Evolutionary conservation across 2,113 vertebrate species (phyloP).

Genomic region (Anolis carolinensis): DNA sequence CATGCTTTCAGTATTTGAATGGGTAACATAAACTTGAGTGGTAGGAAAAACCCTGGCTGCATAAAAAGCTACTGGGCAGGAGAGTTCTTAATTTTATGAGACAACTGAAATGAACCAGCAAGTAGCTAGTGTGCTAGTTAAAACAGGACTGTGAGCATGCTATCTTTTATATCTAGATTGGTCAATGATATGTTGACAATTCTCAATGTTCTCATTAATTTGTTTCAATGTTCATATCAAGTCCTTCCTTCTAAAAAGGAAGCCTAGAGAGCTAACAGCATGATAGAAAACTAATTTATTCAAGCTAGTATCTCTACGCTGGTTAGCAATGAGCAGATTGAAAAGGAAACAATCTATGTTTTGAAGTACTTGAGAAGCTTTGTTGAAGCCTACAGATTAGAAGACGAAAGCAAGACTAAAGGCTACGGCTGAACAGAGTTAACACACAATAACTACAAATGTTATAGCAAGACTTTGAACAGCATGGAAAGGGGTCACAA

Average conservation of each 20-base stretch:
- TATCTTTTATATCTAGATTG: not conserved
- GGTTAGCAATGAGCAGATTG: not conserved
- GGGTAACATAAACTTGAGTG: not conserved
- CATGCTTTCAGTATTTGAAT: not conserved
- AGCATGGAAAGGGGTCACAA: constrained; percentile 14
- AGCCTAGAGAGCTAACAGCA: not conserved
- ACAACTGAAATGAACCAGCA: not conserved
- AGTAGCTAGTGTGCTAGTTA: not conserved
- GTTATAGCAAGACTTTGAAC: not conserved
- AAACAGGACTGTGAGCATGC: not conserved
- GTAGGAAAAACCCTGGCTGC: no score
- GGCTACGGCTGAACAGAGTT: not conserved
- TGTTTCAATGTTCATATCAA: not conserved
- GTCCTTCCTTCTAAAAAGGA: not conserved
- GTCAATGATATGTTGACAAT: no score
- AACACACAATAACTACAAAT: not conserved
- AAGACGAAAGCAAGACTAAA: not conserved
- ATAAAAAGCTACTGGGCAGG: not conserved
- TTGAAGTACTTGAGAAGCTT: not conserved
- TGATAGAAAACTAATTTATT: not conserved
- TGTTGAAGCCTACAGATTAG: not conserved
- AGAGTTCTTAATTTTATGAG: no score
- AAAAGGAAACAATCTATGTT: not conserved
- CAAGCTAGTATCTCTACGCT: constrained; percentile 14
- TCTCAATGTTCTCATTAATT: not conserved